Base-by-base conservation (phyloP, 2,113 vertebrate species). In the Boleophthalmus pectinirostris region DNA sequence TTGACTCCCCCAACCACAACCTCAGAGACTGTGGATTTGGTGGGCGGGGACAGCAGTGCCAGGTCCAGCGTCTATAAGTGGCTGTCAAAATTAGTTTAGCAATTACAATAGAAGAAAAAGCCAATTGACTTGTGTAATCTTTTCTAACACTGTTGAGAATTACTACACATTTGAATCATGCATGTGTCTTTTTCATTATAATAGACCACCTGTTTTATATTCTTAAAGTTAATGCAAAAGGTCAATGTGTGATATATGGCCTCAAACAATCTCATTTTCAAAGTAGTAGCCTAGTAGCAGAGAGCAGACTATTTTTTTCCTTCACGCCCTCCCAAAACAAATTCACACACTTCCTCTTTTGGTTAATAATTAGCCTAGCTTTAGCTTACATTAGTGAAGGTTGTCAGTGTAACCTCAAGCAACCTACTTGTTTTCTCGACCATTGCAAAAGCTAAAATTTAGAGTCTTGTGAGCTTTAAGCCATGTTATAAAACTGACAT, bases 101-200 rank as follows among this genome's bases (percentile, higher is more conserved):
- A 74, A 69, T 79, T 82, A 92, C 91, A 92, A 91, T 87, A 66
- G 86, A 60, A 81, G 89, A 92, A 88, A 88, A 85, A 82, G 82
- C 89, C 86, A 83, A 91, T 91, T 92, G 89, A 91, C 90, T 92
- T 89, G 76, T 88, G 83, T 87, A 90, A 91, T 92, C 85, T 91
- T 83, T 88, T 84, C 64, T 49, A 84, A 88, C 84, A 90, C n/a
- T 85, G 70, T 75, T 71, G 70, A 56, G 53, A 81, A 79, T 82
- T 78, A 74, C 83, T 78, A 85, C 4, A 29, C 29, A 90, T 84
- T 87, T 81, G 82, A 86, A 85, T 63, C 46, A 73, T 77, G 82
- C 57, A 49, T 63, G 72, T 35, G 70, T 79, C 79, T 82, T 43
- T 78, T 58, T 29, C 74, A 66, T 74, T 0, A 65, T 65, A 76